Evolutionary conservation across 2,797 vertebrate genomes (phyloP).

Genomic region (Myotis vivesi): DNA sequence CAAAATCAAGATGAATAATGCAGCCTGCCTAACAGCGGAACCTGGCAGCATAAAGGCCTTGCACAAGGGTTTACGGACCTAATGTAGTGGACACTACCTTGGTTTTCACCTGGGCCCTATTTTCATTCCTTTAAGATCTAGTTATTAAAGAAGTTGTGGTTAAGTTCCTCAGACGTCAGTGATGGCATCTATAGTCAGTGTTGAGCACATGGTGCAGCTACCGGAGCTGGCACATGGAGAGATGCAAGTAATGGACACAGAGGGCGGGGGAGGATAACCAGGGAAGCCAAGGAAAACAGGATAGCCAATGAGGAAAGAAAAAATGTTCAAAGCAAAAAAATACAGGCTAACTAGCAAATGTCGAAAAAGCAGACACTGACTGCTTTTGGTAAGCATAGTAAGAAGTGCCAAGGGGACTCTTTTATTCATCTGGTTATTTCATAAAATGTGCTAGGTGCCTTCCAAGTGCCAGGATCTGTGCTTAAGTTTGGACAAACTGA

Average conservation of each 20-base stretch:
- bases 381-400: neutral
- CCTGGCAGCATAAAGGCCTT: neutral
- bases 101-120: neutral
- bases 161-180: neutral
- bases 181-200: neutral
- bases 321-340: neutral
- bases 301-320: neutral
- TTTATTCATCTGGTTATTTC: neutral
- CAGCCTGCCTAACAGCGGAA: neutral
- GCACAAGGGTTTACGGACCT: neutral
- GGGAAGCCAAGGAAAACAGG: no score
- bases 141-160: neutral
- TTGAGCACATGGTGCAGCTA: neutral
- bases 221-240: neutral
- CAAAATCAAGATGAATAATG: neutral
- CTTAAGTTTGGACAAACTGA: neutral
- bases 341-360: neutral
- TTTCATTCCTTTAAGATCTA: neutral
- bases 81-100: neutral
- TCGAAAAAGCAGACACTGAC: neutral
- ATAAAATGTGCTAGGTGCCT: neutral
- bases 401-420: neutral
- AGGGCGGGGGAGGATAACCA: accelerated
- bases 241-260: neutral
- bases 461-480: neutral